phyloP scores from a whole-genome alignment of 2,888 invertebrate genomes.

The Patella caerulea region DNA sequence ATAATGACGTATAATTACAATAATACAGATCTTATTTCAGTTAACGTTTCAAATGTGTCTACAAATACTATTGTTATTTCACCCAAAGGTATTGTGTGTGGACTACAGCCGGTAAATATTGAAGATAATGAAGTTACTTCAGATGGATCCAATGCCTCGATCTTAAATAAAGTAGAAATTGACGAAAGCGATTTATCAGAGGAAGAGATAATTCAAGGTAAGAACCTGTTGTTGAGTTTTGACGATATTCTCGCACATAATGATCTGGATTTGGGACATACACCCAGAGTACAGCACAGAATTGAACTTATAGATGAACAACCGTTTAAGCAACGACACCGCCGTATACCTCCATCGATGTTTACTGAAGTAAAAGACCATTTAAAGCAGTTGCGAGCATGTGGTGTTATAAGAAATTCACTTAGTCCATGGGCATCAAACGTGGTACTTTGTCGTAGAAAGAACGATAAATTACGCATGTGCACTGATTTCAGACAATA shows the following conservation, averaged over 20 bases:
- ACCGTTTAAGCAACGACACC: conserved; percentile 8
- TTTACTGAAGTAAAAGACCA: not conserved
- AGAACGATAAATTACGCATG: too few species aligned
- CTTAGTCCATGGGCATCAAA: not conserved
- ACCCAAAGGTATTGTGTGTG: conserved; percentile 15
- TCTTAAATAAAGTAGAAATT: too few species aligned
- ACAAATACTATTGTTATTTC: not conserved
- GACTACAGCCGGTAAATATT: conserved; percentile 1
- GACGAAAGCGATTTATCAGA: too few species aligned
- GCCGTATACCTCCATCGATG: not conserved
- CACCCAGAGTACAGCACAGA: not conserved
- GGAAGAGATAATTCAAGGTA: too few species aligned
- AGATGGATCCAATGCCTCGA: too few species aligned
- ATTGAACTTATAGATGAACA: conserved; percentile 4
- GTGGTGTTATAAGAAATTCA: not conserved
- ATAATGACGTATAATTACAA: too few species aligned
- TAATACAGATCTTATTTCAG: not conserved
- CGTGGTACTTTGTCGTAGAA: not conserved
- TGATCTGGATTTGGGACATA: conserved; percentile 5
- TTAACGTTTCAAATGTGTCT: not conserved
- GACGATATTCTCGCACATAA: not conserved
- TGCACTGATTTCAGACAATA: too few species aligned
- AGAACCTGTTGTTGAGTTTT: not conserved
- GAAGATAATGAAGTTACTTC: too few species aligned
- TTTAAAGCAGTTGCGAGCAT: not conserved